Base-by-base conservation (phyloP, 2,797 vertebrate species). In the Syncerus caffer region DNA sequence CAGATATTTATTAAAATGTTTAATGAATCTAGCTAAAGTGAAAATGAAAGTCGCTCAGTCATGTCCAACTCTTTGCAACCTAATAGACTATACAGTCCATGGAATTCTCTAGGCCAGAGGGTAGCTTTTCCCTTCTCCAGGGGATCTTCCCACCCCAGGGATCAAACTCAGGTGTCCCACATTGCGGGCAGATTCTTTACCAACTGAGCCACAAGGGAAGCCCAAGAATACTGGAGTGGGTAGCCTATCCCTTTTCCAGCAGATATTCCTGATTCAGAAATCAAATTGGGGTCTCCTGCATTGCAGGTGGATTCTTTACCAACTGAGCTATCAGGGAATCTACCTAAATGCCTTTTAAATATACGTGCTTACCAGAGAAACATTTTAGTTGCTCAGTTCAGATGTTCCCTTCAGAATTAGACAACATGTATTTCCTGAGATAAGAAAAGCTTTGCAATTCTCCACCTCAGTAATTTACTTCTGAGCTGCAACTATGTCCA, bases 381-480 rank as follows among this genome's bases (percentile, higher is more conserved):
- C 11, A 91, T 93, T 95, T 74, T 6, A 31, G 19, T 93, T 71
- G 45, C 55, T 92, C 38, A 53, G 8, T 42, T 95, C 50, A 80
- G 6, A 85, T 27, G 4, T 84, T 87, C 45, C 12, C 17, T 83
- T 95, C 45, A 86, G 67, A 94, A 95, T 94, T 57, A 96, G 47
- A 94, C 89, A 96, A 93, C 86, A 47, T 94, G 16, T 25, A 93
- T 89, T 96, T 93, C 53, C 84, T 93, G 31, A 94, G 86, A 85
- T 95, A 96, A 93, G 51, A 79, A 94, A 92, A 97, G 17, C 47
- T 97, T 95, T 94, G 12, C 84, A 93, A 91, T 88, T 96, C 62
- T 93, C 58, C 53, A 79, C n/a, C 7, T 90, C 34, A 53, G 50
- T 93, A 92, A 87, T 96, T 87, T 93, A 62, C 53, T 93, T 45